Base-by-base conservation (phyloP, 1,140 invertebrate species). In the Sweltsa coloradensis region DNA sequence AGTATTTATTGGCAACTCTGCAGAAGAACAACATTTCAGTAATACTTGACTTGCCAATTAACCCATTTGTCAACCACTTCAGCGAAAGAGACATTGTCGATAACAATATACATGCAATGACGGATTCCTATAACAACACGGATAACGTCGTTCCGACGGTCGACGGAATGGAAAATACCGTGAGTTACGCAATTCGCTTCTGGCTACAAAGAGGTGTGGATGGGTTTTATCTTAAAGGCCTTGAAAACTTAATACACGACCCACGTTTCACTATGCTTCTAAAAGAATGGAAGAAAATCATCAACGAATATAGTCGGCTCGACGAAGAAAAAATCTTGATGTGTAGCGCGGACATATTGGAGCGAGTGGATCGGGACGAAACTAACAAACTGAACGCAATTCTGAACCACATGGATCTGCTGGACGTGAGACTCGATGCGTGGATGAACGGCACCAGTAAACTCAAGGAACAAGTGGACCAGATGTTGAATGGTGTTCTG, bases 161-260 rank as follows among this genome's bases (percentile, higher is more conserved):
- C 0, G 45, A 53, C 11, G 43, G 48, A 1, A 54, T 55, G 24
- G 54, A 61, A 2, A 58, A 67, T 48, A 47, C 61, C 4, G 57
- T 78, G 2, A 71, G 72, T 41, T 55, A 64, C 31, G 75, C 78
- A 0, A 65, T 88, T 7, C 61, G 63, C 9, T 75, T 72, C 60
- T 89, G 85, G 85, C 47, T 71, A 1, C 52, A 65, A 3, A 64
- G 73, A 45, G 77, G 77, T 1, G 79, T 89, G 0, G 79, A 87
- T 64, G 85, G 87, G 0, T 86, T 89, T 60, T 88, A 87, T 63
- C 63, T 90, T 3, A 85, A 85, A 60, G 81, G 80, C 13, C 55
- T 79, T 18, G 73, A 75, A 57, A 52, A 65, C 11, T 68, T 71
- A 52, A 60, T 60, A n/a, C 57, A 69, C 44, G 63, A 72, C 53